These are phyloP conservation scores for Octomys mimax DNA, from an alignment of 2,797 vertebrate species.

Conservation along the genomic window DNA sequence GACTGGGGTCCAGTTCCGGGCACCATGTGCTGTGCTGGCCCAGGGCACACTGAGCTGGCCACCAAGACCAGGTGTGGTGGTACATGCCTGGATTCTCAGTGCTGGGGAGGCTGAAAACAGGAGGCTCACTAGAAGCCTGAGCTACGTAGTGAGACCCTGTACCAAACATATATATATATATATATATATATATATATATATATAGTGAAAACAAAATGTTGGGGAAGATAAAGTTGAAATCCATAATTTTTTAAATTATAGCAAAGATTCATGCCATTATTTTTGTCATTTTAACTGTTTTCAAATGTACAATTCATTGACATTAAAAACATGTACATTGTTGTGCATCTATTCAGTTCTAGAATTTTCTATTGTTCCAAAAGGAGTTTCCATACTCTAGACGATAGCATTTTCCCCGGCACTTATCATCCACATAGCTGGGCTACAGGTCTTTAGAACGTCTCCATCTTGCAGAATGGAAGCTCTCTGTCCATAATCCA, in stretches of 20 bases:
- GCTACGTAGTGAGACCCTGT: no score
- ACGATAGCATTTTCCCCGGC: no score
- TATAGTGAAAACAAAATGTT: neutral
- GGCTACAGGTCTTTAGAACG: neutral
- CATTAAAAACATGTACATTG: neutral
- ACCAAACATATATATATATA: no score
- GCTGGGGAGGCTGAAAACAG: no score
- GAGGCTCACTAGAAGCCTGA: no score
- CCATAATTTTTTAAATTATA: neutral
- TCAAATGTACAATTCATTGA: neutral
- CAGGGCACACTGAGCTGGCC: no score
- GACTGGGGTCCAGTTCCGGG: no score
- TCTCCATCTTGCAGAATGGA: neutral
- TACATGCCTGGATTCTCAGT: no score
- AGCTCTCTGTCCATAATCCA: neutral
- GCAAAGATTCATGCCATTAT: neutral
- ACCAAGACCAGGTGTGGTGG: no score
- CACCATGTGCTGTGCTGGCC: no score
- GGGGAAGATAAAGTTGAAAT: neutral
- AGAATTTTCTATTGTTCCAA: neutral
- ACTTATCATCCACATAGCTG: neutral
- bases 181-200: no score
- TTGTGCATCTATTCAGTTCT: neutral
- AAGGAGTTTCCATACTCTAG: neutral
- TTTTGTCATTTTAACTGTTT: neutral